Base-by-base conservation (phyloP, 2,113 vertebrate genomes). In the Rhinopomastus cyanomelas region DNA sequence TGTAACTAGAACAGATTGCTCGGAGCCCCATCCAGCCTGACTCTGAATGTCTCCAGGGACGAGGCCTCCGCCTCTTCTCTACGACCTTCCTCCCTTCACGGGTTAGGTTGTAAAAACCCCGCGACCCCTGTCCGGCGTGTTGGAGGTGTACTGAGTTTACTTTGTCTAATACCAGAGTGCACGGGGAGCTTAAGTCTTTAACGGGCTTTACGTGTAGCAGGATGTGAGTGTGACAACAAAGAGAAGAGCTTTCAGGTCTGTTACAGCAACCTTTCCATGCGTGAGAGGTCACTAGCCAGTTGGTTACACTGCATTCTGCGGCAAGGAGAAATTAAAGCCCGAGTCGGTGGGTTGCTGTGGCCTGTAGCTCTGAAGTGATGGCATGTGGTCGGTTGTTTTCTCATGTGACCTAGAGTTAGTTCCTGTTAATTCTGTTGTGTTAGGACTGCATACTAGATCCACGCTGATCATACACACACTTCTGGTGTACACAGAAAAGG, bases 351-450 rank as follows among this genome's bases (percentile, higher is more conserved):
- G 11, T 16, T 13, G 5, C 44, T 39, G 22, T 5, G 22, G 37
- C 7, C 1, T 12, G 4, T 11, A 19, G 19, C 22, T 73, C 20
- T 49, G 12, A 39, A 36, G 27, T 16, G 27, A 2, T 25, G 14
- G 7, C 21, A 19, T 48, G 21, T 25, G 27, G 6, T 59, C 42
- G 5, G 8, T 14, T 2, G 2, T 73, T 80, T 52, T 27, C 21
- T 26, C 0, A 0, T 20, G 34, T 37, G 34, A 42, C 12, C 2
- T 26, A 0, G 55, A 9, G 12, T 7, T 48, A 36, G 5, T 23
- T 62, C 49, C 22, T 62, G 14, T 42, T 42, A 25, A 20, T 89
- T 82, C 26, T 49, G 7, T 32, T 71, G 6, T 17, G 4, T 23
- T 66, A 16, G 26, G 26, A 27, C 25, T n/a, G n/a, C n/a, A n/a